phyloP scores from a whole-genome alignment of 2,888 invertebrate genomes.

The Heliconius hortense region DNA sequence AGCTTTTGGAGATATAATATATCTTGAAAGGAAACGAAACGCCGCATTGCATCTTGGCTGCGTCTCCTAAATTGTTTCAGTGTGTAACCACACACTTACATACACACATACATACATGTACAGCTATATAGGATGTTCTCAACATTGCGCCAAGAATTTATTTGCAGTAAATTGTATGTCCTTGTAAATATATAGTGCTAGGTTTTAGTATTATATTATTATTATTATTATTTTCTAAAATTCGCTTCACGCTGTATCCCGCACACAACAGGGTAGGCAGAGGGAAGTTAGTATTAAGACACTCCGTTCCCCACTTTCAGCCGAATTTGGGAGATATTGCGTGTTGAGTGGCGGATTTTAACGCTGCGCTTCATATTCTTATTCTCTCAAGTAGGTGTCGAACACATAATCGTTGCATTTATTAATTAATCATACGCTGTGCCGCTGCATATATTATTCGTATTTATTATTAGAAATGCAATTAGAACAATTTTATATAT shows the following conservation, averaged over 20 bases:
- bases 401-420: too few species aligned
- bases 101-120: not conserved
- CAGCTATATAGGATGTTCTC: constrained; percentile 4
- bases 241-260: not conserved
- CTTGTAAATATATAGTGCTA: constrained; percentile 2
- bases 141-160: constrained; percentile 28
- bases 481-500: too few species aligned
- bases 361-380: too few species aligned
- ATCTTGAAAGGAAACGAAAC: constrained; percentile 6
- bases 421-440: too few species aligned
- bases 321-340: not conserved
- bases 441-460: too few species aligned
- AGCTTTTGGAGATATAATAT: not conserved
- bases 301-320: not conserved
- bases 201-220: not conserved
- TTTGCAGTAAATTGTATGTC: constrained; percentile 4
- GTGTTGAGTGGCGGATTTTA: too few species aligned
- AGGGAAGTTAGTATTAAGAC: not conserved
- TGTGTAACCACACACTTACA: not conserved
- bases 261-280: not conserved
- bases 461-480: too few species aligned
- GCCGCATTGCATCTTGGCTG: constrained; percentile 32
- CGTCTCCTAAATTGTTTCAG: constrained; percentile 11
- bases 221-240: too few species aligned
- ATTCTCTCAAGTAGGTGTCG: too few species aligned